Evolutionary conservation across 2,113 vertebrate species (phyloP), one percentile per base, ranked within the genome.

Genomic region (Vulpes vulpes): DNA sequence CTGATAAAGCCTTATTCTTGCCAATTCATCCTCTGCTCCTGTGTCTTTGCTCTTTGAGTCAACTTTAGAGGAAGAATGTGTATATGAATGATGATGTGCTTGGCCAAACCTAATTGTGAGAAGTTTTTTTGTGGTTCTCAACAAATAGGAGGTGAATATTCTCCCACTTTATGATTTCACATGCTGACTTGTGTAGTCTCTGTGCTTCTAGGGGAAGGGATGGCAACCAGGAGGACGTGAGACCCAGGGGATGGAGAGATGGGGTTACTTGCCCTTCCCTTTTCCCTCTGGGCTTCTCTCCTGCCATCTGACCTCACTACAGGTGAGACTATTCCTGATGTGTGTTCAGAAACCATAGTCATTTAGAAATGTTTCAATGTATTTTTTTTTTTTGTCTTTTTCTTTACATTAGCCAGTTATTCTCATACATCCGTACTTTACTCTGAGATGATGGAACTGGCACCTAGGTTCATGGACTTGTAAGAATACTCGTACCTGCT

Each of bases 21-120:
- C 49, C 91, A 95, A 90, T 98, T 5, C 25, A 73, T 73, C 20
- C 55, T 57, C 0, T 20, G 55, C 79, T 97, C 80, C 85, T 2
- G 20, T 51, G 0, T 97, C 2, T 0, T 20, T 89, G 0, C 97
- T 98, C 98, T 98, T 97, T 98, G 98, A 98, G 97, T 97, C 97
- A 95, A 98, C 97, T 98, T 98, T 98, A 98, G 98, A 99, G 98
- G 98, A 98, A 99, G 96, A 96, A 83, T 73, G 95, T 43, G 69
- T 62, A 98, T 98, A 91, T 98, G 98, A 10, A 97, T 98, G 98
- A 97, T 98, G 98, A 98, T 98, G 96, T 98, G 97, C 98, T 98
- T 97, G 86, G 98, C 97, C 98, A 98, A 98, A 98, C 92, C 98
- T 98, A 97, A 94, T 55, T 97, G 95, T 98, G 98, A 96, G 96